A percentile compares a stretch with the other conserved stretches of the same genome.
Conservation (phyloP, 2,888 invertebrate genomes). For the Gymnocheta viridis region DNA sequence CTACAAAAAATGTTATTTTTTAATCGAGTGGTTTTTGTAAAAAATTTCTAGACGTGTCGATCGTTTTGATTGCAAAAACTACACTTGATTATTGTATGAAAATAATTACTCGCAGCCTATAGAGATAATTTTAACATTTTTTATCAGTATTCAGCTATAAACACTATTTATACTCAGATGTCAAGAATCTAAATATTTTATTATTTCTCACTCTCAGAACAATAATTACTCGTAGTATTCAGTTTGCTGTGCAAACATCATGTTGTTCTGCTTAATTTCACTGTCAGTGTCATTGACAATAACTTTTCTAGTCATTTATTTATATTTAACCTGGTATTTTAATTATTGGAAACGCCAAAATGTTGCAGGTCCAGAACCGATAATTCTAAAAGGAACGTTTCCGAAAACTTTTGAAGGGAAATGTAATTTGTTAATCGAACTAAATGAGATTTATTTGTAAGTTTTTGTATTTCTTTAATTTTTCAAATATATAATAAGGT, state of each 20-base stretch:
- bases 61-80: no score
- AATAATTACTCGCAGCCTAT: no score
- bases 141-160: no score
- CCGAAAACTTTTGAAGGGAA: slow-evolving; percentile 71
- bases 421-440: slow-evolving; percentile 77
- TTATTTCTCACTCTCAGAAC: neutral
- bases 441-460: slow-evolving; percentile 81
- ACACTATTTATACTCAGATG: neutral
- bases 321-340: slow-evolving; percentile 64
- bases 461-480: neutral
- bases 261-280: slow-evolving; percentile 33
- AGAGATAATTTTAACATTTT: no score
- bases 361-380: slow-evolving; percentile 78
- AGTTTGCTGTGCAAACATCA: neutral
- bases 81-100: no score
- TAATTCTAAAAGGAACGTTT: slow-evolving; percentile 77
- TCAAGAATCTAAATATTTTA: neutral
- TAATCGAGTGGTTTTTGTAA: no score
- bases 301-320: slow-evolving; percentile 3
- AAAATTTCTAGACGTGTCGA: no score
- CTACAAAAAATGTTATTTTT: no score
- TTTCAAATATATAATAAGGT: neutral
- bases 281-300: slow-evolving; percentile 2
- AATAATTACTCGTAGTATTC: slow-evolving; percentile 6
- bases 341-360: slow-evolving; percentile 77